Evolutionary conservation across 2,888 invertebrate species (phyloP), one percentile per base, ranked within the genome.

Genomic region (Eurytoma californica): DNA sequence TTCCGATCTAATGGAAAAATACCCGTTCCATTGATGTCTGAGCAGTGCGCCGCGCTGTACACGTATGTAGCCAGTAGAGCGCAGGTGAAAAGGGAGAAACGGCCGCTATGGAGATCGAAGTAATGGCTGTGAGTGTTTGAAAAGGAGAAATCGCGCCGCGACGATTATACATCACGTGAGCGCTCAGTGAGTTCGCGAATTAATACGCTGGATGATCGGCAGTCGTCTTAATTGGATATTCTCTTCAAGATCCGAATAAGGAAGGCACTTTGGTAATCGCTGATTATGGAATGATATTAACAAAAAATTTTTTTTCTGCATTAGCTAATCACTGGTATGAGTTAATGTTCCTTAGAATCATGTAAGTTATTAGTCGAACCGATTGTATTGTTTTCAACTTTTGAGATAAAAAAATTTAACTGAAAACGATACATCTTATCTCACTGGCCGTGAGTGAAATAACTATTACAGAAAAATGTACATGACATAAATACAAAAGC

Each of bases 1-100:
- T 87, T 13, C 85, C 88, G 87, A 89, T 90, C 88, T 88, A 89
- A 90, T 88, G 90, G 89, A 88, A 88, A 87, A 89, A 88, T 88
- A 87, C 88, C 86, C 85, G 87, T 86, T 88, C 88, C 87, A 88
- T 89, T 88, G 88, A 87, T 86, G 85, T 83, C 84, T 82, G 84
- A 84, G 83, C 82, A 65, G 80, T 73, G 18, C 20, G 63, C 2
- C 18, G 12, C 63, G 12, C 18, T 63, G 80, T 79, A 82, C 80
- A 72, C 72, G 55, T 69, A 82, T 80, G 80, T 80, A 60, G n/a
- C 61, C 14, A n/a, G 7, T 14, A 24, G 28, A 12, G 3, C 18
- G 13, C 63, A n/a, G 39, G 66, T 53, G 63, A 49, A 55, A 51
- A 55, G 30, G 13, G 13, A 61, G 47, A 72, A 79, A 81, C 81